These are phyloP conservation scores for Meandrusa payeni DNA, from an alignment of 2,888 invertebrate species.

Conservation along the genomic window DNA sequence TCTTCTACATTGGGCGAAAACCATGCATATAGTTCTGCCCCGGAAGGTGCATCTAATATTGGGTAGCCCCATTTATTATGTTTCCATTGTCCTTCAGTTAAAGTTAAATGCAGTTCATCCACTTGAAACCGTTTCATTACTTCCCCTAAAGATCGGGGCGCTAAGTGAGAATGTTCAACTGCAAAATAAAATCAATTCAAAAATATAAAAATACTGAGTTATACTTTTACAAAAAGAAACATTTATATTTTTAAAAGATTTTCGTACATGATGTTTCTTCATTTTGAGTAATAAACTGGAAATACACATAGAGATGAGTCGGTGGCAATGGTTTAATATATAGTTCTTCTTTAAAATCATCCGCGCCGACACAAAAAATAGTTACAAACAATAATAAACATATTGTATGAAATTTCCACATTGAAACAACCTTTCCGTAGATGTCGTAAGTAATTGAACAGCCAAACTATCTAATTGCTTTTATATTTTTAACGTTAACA, in stretches of 20 bases:
- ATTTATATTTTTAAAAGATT: slow-evolving; percentile 2
- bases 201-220: background rate
- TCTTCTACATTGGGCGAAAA: slow-evolving; percentile 85
- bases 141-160: slow-evolving; percentile 94
- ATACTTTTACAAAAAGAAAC: background rate
- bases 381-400: slow-evolving; percentile 28
- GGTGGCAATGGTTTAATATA: slow-evolving; percentile 91
- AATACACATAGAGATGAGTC: slow-evolving; percentile 93
- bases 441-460: background rate
- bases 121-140: slow-evolving; percentile 91
- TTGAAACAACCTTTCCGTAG: background rate
- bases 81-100: slow-evolving; percentile 97
- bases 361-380: slow-evolving; percentile 54
- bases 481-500: too few species aligned
- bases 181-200: slow-evolving; percentile 37
- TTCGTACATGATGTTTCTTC: slow-evolving; percentile 82
- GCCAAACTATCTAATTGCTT: too few species aligned
- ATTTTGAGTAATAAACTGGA: slow-evolving; percentile 93
- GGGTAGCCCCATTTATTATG: slow-evolving; percentile 98
- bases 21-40: slow-evolving; percentile 97
- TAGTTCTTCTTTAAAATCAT: slow-evolving; percentile 93
- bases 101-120: slow-evolving; percentile 93
- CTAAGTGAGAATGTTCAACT: slow-evolving; percentile 92
- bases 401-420: slow-evolving; percentile 17
- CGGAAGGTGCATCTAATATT: slow-evolving; percentile 92